Evolutionary conservation across 2,797 vertebrate genomes (phyloP).

Genomic region (Paguma larvata): DNA sequence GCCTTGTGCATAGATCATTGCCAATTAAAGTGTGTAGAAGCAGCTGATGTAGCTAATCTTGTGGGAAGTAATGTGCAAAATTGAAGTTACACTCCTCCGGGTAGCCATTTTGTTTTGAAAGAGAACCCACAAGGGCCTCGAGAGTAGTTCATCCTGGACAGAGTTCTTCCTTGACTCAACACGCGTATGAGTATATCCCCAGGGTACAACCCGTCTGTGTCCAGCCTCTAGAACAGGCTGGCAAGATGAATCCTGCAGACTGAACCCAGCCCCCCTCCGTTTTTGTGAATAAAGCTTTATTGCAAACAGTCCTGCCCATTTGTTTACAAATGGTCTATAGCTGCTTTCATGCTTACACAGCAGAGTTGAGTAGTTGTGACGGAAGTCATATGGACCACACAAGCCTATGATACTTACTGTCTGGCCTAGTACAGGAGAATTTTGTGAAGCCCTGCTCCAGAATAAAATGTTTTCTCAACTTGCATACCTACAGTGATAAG

Average conservation of each 20-base stretch:
- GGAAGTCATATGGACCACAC: not conserved
- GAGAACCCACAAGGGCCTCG: not conserved
- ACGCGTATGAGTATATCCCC: not conserved
- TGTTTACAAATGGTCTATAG: not conserved
- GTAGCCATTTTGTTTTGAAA: not conserved
- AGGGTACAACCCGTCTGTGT: not conserved
- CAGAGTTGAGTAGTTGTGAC: not conserved
- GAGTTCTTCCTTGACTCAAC: not conserved
- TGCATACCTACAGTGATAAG: not conserved
- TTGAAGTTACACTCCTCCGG: not conserved
- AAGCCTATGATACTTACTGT: slow-evolving; percentile 6
- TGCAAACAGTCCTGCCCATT: not conserved
- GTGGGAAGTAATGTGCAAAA: not conserved
- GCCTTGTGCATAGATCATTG: slow-evolving; percentile 66
- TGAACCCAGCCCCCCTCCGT: not conserved
- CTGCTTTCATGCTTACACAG: not conserved
- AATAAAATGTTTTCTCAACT: not conserved
- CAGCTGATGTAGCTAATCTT: slow-evolving; percentile 72
- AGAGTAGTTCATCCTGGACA: not conserved
- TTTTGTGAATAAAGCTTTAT: slow-evolving; percentile 26
- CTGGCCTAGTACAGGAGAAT: not conserved
- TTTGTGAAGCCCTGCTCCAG: not conserved
- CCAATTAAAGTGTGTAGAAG: slow-evolving; percentile 68
- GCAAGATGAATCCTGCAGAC: not conserved
- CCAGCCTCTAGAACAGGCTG: not conserved